Conservation (phyloP, 2,888 invertebrate species). For the Drosophila fulvimacula region DNA sequence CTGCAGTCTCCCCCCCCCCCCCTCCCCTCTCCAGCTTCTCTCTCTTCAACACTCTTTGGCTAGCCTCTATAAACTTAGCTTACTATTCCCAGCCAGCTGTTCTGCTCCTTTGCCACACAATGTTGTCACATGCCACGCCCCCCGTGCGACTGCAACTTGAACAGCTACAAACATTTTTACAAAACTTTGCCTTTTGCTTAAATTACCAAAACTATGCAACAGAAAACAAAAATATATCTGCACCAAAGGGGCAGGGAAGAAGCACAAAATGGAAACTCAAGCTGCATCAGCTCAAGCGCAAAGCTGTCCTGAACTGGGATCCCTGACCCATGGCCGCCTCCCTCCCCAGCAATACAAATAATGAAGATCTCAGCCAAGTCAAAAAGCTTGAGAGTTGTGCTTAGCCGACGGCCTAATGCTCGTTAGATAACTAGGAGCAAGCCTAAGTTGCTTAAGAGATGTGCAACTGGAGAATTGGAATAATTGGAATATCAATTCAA, state of each 20-base stretch:
- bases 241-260: background rate
- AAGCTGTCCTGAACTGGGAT: background rate
- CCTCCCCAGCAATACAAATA: constrained; percentile 62
- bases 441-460: no score
- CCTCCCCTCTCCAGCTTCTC: background rate
- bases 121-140: constrained; percentile 41
- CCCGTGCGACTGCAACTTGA: constrained; percentile 62
- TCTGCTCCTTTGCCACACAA: constrained; percentile 54
- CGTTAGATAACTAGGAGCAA: background rate
- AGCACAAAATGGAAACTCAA: constrained; percentile 13
- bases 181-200: constrained; percentile 58
- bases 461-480: no score
- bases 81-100: constrained; percentile 59
- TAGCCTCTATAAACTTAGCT: constrained; percentile 68
- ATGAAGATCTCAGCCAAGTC: constrained; percentile 60
- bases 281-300: constrained; percentile 16
- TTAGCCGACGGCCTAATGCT: background rate
- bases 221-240: constrained; percentile 22
- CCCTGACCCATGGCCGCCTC: background rate
- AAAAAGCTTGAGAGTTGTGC: background rate
- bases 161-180: constrained; percentile 52
- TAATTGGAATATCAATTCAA: no score
- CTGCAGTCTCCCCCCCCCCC: background rate
- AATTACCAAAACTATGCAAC: constrained; percentile 57
- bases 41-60: constrained; percentile 52